Evolutionary conservation across 2,113 vertebrate genomes (phyloP).

Genomic region (Romanogobio albipinnatus): DNA sequence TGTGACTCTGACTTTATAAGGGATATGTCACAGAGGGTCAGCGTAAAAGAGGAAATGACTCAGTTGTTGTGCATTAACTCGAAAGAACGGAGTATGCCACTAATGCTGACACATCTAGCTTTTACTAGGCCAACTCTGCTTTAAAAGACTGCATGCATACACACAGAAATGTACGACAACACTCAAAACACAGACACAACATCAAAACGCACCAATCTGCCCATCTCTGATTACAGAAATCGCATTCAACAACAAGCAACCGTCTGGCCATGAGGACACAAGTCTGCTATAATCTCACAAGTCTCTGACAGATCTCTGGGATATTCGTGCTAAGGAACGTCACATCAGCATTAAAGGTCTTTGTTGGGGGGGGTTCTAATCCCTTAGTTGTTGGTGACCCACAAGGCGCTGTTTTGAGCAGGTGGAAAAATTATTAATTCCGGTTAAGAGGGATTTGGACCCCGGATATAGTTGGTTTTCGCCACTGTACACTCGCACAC

Average conservation of each 20-base stretch:
- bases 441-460: constrained; percentile 68
- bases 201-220: constrained; percentile 20
- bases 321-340: neutral
- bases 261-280: constrained; percentile 22
- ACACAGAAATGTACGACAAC: neutral
- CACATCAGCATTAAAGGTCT: constrained; percentile 34
- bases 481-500: constrained; percentile 51
- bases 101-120: constrained; percentile 25
- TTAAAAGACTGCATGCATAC: neutral
- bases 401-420: constrained; percentile 47
- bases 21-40: neutral
- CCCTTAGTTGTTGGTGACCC: constrained; percentile 11
- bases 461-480: constrained; percentile 27
- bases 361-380: neutral
- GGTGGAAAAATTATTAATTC: constrained; percentile 61
- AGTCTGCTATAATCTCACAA: constrained; percentile 26
- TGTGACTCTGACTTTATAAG: constrained; percentile 5
- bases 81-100: neutral
- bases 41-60: constrained; percentile 10
- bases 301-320: constrained; percentile 3
- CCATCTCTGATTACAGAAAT: constrained; percentile 34
- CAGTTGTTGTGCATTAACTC: constrained; percentile 33
- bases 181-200: constrained; percentile 8
- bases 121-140: neutral
- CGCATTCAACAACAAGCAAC: constrained; percentile 30